These are phyloP conservation scores for Poecile montanus DNA, from an alignment of 2,797 vertebrate species.

Conservation along the genomic window DNA sequence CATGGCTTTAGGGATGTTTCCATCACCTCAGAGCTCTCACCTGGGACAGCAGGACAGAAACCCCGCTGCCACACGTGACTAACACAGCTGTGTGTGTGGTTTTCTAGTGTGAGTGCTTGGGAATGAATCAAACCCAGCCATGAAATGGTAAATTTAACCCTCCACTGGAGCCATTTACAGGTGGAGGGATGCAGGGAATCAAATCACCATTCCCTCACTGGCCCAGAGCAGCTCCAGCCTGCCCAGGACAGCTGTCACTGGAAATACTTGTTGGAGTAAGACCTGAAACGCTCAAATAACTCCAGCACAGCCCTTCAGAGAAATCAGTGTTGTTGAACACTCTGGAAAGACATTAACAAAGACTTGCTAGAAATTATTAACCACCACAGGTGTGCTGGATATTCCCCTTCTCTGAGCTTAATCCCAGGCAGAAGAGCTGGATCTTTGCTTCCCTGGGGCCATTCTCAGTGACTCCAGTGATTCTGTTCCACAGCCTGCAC, in stretches of 20 bases:
- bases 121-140: not conserved
- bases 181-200: not conserved
- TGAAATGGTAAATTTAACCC: too few species aligned
- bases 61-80: too few species aligned
- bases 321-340: not conserved
- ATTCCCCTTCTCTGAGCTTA: not conserved
- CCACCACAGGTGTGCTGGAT: not conserved
- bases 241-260: not conserved
- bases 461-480: not conserved
- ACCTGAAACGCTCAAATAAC: not conserved
- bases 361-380: not conserved
- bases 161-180: accelerated
- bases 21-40: not conserved
- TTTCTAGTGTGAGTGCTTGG: not conserved
- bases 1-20: accelerated
- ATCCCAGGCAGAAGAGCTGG: accelerated
- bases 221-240: not conserved
- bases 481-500: not conserved
- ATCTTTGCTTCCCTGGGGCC: not conserved
- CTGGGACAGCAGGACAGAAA: not conserved
- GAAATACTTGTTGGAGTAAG: accelerated
- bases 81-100: not conserved
- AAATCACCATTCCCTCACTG: not conserved
- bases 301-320: not conserved
- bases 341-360: not conserved